Evolutionary conservation across 2,797 vertebrate species (phyloP), one percentile per base, ranked within the genome.

Genomic region (Brachymystax lenok): DNA sequence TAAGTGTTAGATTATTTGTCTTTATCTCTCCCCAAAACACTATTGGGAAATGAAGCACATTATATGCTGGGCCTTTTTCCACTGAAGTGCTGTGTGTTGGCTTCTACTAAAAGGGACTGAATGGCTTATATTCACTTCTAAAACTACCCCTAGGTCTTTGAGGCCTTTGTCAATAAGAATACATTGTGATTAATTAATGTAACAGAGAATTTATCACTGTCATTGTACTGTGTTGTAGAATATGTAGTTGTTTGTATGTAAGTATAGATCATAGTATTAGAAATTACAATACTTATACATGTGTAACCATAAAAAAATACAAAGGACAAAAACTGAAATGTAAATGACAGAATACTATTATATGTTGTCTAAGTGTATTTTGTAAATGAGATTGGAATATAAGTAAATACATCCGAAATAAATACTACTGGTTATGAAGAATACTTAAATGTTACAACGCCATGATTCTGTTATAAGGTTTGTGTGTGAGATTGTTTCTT

Each of bases 171-270:
- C 90, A 79, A 88, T 90, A 88, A 90, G 88, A 92, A 86, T 92
- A 87, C 89, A 87, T 92, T 80, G 84, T 87, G 91, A 92, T 94
- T 81, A 90, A 92, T 88, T 93, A 91, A 89, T 88, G 88, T 94
- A 91, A 92, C 85, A 86, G 90, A 88, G 79, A 92, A 85, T 86
- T 88, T 86, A 91, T 92, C 92, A 94, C 91, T 90, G 91, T 94
- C 93, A 92, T 92, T 85, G 95, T 97, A 94, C 86, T 40, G 95
- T 97, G 95, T 88, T 91, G 95, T 97, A 97, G 95, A 95, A 95
- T 91, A 91, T 91, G 90, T 96, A 96, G 95, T 94, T 94, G 93
- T 96, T 95, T 95, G 94, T 96, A 94, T 88, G 93, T 94, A 92
- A 92, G 92, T 92, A 90, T 92, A 94, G 91, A 92, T 46, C 40